Evolutionary conservation across 1,140 invertebrate genomes (phyloP).

Genomic region (Teleopsis dalmanni): DNA sequence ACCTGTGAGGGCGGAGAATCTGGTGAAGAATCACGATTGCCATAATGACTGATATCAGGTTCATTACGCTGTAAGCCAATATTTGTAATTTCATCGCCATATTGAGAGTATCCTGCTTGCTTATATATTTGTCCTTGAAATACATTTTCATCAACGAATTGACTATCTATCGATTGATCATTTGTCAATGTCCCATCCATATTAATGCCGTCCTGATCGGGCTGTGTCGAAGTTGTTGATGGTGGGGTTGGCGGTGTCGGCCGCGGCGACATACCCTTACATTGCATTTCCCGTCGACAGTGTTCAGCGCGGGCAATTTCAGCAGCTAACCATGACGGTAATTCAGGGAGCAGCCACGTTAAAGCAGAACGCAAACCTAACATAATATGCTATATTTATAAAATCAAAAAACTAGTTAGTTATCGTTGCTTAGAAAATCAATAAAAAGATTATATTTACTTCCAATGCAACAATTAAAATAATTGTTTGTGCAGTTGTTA

Average conservation of each 20-base stretch:
- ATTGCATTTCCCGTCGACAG: slow-evolving; percentile 61
- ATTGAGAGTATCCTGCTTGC: slow-evolving; percentile 5
- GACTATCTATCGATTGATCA: slow-evolving; percentile 38
- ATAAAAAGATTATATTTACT: slow-evolving; percentile 41
- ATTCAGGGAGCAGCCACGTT: slow-evolving; percentile 80
- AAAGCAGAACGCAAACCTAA: slow-evolving; percentile 62
- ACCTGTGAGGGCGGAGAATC: slow-evolving; percentile 43
- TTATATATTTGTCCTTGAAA: slow-evolving; percentile 11
- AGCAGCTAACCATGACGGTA: slow-evolving; percentile 83
- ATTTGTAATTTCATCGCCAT: slow-evolving; percentile 19
- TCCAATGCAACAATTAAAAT: slow-evolving; percentile 79
- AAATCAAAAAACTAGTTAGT: neutral
- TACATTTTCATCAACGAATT: slow-evolving; percentile 34
- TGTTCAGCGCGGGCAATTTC: slow-evolving; percentile 83
- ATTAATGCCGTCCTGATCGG: slow-evolving; percentile 25
- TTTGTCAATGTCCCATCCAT: slow-evolving; percentile 18
- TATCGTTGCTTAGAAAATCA: slow-evolving; percentile 8
- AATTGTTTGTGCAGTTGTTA: slow-evolving; percentile 78
- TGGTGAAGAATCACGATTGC: slow-evolving; percentile 37
- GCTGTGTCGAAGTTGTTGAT: slow-evolving; percentile 39
- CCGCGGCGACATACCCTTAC: slow-evolving; percentile 42
- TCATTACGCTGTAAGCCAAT: slow-evolving; percentile 24
- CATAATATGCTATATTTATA: slow-evolving; percentile 67
- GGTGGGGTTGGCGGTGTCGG: slow-evolving; percentile 42
- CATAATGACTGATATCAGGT: slow-evolving; percentile 39